Evolutionary conservation across 2,888 invertebrate genomes (phyloP), one percentile per base, ranked within the genome.

Genomic region (Idaea biselata): DNA sequence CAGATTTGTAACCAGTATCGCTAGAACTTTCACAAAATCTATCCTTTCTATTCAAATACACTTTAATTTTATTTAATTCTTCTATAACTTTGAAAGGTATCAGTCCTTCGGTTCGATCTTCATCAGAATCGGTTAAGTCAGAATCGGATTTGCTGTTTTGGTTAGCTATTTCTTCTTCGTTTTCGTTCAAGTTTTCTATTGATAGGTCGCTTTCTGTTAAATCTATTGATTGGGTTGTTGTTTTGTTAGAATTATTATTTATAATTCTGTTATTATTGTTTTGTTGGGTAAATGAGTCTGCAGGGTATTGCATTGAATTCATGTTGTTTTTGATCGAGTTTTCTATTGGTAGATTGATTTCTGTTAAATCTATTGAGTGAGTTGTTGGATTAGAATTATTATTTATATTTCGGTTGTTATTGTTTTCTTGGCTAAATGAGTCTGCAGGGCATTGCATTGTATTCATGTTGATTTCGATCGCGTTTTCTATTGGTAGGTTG

Each of bases 41-140:
- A 17, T 79, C 80, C 2, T 65, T 62, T 55, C 66, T 73, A 56
- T 73, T 76, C 55, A 89, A 75, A 73, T 75, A 87, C 2, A 60
- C 68, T 63, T 86, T 88, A 0, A 89, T 69, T 71, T 80, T 87
- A 65, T 82, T 88, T 17, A 88, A 74, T 67, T 89, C 90, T 72
- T 87, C 86, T 31, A 91, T 63, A 11, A 89, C 81, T 82, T 91
- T 90, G 57, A 86, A 90, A 0, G 90, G 81, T 4, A 91, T 71
- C 1, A 75, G 66, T 69, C 83, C 80, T 16, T 74, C 70, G 6
- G 69, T 61, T 14, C 60, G n/a, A 18, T 72, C 62, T 56, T 71
- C 67, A 62, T 66, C 67, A 59, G 32, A 32, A 32, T 60, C 62
- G n/a, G 56, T 57, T 3, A 65, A 61, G 25, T 66, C 62, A 16